Evolutionary conservation across 2,888 invertebrate genomes (phyloP).

Genomic region (Apamea monoglypha): DNA sequence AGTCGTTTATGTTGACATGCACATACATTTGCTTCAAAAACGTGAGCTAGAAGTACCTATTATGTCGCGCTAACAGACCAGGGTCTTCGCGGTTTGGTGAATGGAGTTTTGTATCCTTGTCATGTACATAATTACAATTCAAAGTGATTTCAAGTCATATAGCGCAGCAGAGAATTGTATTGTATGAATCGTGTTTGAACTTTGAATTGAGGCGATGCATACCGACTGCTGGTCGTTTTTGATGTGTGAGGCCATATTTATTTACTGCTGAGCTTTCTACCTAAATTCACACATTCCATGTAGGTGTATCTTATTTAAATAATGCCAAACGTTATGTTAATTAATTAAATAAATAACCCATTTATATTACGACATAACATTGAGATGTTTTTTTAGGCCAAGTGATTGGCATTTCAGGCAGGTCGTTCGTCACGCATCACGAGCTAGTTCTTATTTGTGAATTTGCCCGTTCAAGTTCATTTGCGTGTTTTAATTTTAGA

Average conservation of each 20-base stretch:
- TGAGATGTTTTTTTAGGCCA: slow-evolving; percentile 86
- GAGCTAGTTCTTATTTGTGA: slow-evolving; percentile 73
- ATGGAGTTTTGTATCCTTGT: slow-evolving; percentile 75
- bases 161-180: slow-evolving; percentile 70
- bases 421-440: slow-evolving; percentile 80
- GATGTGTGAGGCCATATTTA: slow-evolving; percentile 49
- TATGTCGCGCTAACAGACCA: slow-evolving; percentile 62
- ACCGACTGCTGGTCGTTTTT: slow-evolving; percentile 63
- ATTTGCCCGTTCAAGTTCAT: slow-evolving; percentile 77
- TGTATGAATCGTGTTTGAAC: slow-evolving; percentile 65
- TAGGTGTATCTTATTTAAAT: slow-evolving; percentile 51
- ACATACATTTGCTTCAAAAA: slow-evolving; percentile 57
- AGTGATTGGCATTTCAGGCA: slow-evolving; percentile 85
- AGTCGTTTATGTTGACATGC: slow-evolving; percentile 46
- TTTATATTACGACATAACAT: slow-evolving; percentile 78
- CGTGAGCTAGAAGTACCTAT: slow-evolving; percentile 48
- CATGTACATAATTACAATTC: slow-evolving; percentile 79
- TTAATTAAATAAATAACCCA: slow-evolving; percentile 69
- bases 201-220: slow-evolving; percentile 68
- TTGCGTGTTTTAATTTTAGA: slow-evolving; percentile 66
- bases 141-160: slow-evolving; percentile 76
- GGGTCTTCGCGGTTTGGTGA: slow-evolving; percentile 71
- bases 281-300: slow-evolving; percentile 25
- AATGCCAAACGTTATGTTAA: slow-evolving; percentile 69
- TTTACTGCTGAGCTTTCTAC: slow-evolving; percentile 57